Conservation (phyloP, 2,797 vertebrate species). For the Masticophis lateralis region DNA sequence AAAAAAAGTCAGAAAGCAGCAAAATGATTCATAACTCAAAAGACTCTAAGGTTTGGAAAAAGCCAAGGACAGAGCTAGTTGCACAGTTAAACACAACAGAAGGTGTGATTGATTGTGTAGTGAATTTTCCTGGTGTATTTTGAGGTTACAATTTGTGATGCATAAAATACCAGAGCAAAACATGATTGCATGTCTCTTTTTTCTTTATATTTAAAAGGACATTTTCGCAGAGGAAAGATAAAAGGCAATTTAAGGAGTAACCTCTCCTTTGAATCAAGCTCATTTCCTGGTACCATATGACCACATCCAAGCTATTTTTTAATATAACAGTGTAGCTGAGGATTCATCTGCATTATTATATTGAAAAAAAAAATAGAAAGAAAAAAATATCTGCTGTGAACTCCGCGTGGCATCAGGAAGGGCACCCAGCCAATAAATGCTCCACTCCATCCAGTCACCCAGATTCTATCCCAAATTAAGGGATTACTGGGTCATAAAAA, state of each 20-base stretch:
- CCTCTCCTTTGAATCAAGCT: background rate
- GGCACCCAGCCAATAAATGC: background rate
- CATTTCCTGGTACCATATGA: background rate
- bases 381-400: background rate
- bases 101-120: background rate
- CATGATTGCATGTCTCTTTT: background rate
- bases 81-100: background rate
- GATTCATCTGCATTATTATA: background rate
- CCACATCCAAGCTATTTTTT: background rate
- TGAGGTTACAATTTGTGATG: background rate
- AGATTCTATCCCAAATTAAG: background rate
- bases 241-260: background rate
- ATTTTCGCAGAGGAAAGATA: background rate
- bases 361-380: background rate
- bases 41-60: background rate
- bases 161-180: background rate
- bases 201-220: background rate
- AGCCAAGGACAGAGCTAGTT: background rate
- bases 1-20: background rate
- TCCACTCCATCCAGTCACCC: background rate
- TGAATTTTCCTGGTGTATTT: background rate
- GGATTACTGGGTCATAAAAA: background rate
- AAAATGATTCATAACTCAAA: background rate
- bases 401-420: background rate
- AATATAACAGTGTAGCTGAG: background rate